Evolutionary conservation across 2,888 invertebrate genomes (phyloP).

Genomic region (Aricia artaxerxes): DNA sequence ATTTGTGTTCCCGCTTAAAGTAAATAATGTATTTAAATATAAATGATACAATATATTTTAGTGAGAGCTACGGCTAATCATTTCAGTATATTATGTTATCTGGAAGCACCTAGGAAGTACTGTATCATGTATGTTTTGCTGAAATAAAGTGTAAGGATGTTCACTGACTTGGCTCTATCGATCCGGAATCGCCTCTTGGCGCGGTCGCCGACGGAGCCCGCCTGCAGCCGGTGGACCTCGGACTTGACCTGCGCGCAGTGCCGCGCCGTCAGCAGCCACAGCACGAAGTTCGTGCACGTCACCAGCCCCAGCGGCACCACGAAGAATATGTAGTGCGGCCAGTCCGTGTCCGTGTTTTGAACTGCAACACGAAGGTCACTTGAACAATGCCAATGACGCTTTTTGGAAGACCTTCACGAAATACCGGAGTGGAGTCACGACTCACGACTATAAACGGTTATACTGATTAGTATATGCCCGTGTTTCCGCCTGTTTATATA

Average conservation of each 20-base stretch:
- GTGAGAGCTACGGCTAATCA: too few species aligned
- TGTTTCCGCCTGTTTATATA: not conserved
- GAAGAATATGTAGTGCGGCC: slow-evolving; percentile 82
- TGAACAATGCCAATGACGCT: not conserved
- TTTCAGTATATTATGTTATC: too few species aligned
- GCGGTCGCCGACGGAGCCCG: slow-evolving; percentile 81
- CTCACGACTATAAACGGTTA: not conserved
- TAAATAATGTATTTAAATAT: too few species aligned
- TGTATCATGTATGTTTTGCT: too few species aligned
- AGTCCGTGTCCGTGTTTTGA: slow-evolving; percentile 62
- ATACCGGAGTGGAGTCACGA: not conserved
- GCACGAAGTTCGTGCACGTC: slow-evolving; percentile 82
- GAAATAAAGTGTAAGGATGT: not conserved
- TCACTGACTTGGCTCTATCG: slow-evolving; percentile 84
- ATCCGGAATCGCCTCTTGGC: slow-evolving; percentile 82
- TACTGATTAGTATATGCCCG: not conserved
- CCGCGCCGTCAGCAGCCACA: slow-evolving; percentile 85
- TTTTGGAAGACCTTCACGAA: not conserved
- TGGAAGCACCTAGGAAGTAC: too few species aligned
- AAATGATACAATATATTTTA: too few species aligned
- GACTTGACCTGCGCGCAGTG: slow-evolving; percentile 87
- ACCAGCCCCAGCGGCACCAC: slow-evolving; percentile 83
- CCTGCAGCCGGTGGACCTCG: slow-evolving; percentile 86
- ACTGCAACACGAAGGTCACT: slow-evolving; percentile 46
- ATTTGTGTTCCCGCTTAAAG: too few species aligned